Conservation (phyloP, 2,888 invertebrate species). For the Timandra comae region DNA sequence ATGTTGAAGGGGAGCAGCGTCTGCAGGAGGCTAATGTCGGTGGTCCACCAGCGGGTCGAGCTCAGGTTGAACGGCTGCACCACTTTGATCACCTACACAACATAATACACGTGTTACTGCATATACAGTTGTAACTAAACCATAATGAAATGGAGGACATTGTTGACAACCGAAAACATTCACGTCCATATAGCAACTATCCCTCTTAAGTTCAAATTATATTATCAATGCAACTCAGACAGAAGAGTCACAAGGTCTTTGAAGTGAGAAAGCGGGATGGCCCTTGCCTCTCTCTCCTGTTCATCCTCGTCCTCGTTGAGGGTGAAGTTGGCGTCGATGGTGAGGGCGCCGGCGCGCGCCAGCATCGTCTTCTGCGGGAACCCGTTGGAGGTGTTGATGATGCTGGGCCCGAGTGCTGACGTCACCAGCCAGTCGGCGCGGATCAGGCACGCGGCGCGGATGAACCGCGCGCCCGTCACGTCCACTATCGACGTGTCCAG, state of each 20-base stretch:
- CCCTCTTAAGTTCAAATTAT: no score
- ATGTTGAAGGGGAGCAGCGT: conserved; percentile 51
- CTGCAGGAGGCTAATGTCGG: conserved; percentile 55
- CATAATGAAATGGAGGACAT: no score
- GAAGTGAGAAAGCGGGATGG: no score
- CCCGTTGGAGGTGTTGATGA: conserved; percentile 27
- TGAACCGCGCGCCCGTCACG: conserved; percentile 36
- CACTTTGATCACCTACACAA: conserved; percentile 55
- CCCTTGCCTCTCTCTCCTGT: conserved; percentile 62
- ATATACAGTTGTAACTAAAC: no score
- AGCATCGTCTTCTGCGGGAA: conserved; percentile 58
- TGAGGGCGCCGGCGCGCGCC: conserved; percentile 53
- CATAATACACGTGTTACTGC: no score
- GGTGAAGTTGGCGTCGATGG: conserved; percentile 47
- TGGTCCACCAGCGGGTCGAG: conserved; percentile 49
- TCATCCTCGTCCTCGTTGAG: conserved; percentile 64
- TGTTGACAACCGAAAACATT: no score
- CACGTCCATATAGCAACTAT: no score
- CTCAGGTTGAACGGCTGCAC: conserved; percentile 50
- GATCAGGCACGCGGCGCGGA: conserved; percentile 51
- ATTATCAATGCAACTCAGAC: no score
- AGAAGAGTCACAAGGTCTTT: no score
- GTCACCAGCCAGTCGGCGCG: conserved; percentile 52
- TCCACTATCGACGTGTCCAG: conserved; percentile 49
- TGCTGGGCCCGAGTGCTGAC: conserved; percentile 39